These are phyloP conservation scores for Scolopax rusticola DNA, from an alignment of 2,797 vertebrate genomes.

Conservation along the genomic window DNA sequence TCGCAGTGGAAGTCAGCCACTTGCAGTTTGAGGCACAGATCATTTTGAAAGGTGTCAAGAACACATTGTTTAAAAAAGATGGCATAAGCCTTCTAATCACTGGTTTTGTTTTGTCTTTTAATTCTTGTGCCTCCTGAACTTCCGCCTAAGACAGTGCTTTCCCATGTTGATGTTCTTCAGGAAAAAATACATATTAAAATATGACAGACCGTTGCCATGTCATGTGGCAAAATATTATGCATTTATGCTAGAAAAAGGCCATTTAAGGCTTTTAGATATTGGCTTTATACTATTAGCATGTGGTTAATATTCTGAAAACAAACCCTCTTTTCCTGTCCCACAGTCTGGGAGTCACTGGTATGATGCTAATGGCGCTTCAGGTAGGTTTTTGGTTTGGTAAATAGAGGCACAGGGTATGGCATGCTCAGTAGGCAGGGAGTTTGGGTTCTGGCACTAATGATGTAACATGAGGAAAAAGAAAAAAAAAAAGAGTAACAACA, in stretches of 20 bases:
- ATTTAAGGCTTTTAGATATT: not conserved
- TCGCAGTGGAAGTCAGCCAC: not conserved
- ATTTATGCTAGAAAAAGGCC: not conserved
- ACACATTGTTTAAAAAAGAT: not conserved
- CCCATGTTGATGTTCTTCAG: not conserved
- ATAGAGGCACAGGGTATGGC: not conserved
- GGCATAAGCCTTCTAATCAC: not conserved
- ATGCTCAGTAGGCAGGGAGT: not conserved
- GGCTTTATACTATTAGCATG: not conserved
- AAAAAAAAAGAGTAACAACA: not conserved
- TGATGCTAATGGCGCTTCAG: not conserved
- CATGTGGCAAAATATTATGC: not conserved
- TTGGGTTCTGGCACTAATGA: not conserved
- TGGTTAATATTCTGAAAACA: not conserved
- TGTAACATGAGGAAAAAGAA: not conserved
- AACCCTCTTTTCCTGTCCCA: not conserved
- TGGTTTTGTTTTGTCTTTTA: not conserved
- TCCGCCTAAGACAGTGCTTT: not conserved
- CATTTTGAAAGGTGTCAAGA: not conserved
- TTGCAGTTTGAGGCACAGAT: not conserved
- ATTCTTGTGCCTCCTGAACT: not conserved
- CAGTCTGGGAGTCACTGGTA: not conserved
- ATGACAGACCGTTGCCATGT: not conserved
- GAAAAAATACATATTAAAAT: not conserved
- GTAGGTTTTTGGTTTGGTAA: not conserved